A percentile compares a stretch with the other conserved stretches of the same genome.
phyloP scores from a whole-genome alignment of 2,797 vertebrate genomes.

The Amblyraja radiata region DNA sequence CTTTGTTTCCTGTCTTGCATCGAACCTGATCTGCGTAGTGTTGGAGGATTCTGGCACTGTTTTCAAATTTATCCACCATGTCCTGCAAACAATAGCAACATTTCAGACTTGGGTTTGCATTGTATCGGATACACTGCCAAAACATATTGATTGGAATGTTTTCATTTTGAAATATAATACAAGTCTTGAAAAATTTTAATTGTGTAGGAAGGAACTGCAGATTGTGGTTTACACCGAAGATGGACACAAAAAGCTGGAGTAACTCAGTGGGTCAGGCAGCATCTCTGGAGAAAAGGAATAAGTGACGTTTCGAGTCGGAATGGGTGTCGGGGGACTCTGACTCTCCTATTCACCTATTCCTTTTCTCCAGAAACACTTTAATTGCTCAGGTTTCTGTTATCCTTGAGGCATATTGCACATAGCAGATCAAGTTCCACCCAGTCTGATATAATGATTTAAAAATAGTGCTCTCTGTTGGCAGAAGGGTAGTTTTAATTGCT shows the following conservation, averaged over 20 bases:
- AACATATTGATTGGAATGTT: background rate
- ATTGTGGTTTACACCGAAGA: no score
- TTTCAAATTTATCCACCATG: constrained; percentile 71
- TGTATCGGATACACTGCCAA: background rate
- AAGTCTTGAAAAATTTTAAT: no score
- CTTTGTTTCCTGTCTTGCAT: constrained; percentile 85
- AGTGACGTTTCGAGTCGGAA: no score
- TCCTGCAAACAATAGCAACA: constrained; percentile 52
- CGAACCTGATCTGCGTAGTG: constrained; percentile 65
- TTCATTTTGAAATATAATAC: background rate
- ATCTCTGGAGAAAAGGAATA: no score
- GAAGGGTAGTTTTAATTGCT: no score
- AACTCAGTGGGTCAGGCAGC: no score
- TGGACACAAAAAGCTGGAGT: no score
- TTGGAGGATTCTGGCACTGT: constrained; percentile 59
- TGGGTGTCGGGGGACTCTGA: no score
- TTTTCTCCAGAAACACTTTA: background rate
- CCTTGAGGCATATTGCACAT: background rate
- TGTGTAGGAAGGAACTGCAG: no score
- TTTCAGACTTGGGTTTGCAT: background rate
- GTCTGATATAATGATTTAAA: background rate
- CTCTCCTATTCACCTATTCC: no score
- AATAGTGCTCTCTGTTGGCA: background rate
- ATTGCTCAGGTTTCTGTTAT: background rate
- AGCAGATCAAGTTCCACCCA: no score